These are phyloP conservation scores for Ectemnius cavifrons DNA, from an alignment of 2,888 invertebrate species.

Conservation along the genomic window DNA sequence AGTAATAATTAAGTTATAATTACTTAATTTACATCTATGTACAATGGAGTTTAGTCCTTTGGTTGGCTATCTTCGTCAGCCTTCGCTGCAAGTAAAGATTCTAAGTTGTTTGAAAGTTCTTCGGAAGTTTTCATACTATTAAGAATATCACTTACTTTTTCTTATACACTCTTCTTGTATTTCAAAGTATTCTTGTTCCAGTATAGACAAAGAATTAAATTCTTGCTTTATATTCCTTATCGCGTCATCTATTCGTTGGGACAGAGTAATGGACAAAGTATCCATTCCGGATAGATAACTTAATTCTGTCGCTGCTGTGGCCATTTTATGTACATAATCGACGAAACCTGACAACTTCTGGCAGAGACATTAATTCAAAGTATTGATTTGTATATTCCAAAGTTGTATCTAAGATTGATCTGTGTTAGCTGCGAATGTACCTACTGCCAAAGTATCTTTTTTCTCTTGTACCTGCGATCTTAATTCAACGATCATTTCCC, in stretches of 20 bases:
- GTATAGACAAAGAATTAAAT: slow-evolving; percentile 53
- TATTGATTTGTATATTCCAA: neutral
- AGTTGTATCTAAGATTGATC: slow-evolving; percentile 1
- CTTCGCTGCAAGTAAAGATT: neutral
- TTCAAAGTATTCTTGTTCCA: slow-evolving; percentile 68
- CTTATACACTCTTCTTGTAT: slow-evolving; percentile 68
- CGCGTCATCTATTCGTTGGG: slow-evolving; percentile 73
- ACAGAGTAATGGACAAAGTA: slow-evolving; percentile 67
- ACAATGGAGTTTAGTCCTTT: neutral
- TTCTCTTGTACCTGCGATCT: slow-evolving; percentile 67
- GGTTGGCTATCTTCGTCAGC: neutral
- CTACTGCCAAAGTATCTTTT: slow-evolving; percentile 69
- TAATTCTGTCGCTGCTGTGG: slow-evolving; percentile 69
- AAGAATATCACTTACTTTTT: slow-evolving; percentile 41
- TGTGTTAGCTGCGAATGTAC: slow-evolving; percentile 11
- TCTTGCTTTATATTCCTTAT: slow-evolving; percentile 64
- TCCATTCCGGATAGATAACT: slow-evolving; percentile 73
- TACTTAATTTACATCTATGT: too few species aligned
- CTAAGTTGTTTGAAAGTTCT: neutral
- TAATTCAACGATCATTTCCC: slow-evolving; percentile 68
- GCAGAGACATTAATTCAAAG: slow-evolving; percentile 26
- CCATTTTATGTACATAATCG: slow-evolving; percentile 73
- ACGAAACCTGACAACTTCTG: slow-evolving; percentile 70
- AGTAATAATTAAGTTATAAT: too few species aligned
- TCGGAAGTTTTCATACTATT: neutral